These are phyloP conservation scores for Anadara kagoshimensis DNA, from an alignment of 1,140 invertebrate species.

Conservation along the genomic window DNA sequence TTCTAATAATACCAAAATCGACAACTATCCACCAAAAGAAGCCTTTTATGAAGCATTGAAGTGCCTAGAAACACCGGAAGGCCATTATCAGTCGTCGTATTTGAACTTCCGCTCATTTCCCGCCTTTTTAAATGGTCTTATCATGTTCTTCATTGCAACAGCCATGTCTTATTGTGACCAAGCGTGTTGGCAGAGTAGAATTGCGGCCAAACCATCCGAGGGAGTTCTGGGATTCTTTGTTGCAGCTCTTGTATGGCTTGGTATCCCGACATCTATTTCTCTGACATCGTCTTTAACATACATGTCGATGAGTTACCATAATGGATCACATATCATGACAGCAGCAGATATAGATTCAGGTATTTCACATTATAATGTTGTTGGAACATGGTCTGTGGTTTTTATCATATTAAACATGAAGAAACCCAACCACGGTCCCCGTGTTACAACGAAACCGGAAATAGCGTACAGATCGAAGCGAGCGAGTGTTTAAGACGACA, in stretches of 20 bases:
- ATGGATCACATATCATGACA: conserved; percentile 47
- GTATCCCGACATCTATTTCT: conserved; percentile 67
- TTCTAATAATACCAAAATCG: background rate
- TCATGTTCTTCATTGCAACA: conserved; percentile 62
- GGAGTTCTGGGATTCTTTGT: conserved; percentile 66
- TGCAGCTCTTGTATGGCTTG: conserved; percentile 71
- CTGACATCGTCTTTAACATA: conserved; percentile 60
- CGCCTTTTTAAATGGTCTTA: conserved; percentile 44
- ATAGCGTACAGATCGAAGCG: no score
- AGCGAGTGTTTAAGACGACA: no score
- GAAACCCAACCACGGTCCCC: no score
- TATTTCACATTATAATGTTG: conserved; percentile 27
- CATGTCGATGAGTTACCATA: conserved; percentile 52
- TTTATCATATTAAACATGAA: no score
- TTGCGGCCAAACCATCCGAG: conserved; percentile 68
- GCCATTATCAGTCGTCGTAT: conserved; percentile 56
- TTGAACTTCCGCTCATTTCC: conserved; percentile 50
- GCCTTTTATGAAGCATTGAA: no score
- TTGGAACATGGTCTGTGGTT: no score
- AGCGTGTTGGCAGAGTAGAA: conserved; percentile 69
- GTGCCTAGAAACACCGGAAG: conserved; percentile 50
- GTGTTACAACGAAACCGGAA: no score
- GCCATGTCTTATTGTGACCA: conserved; percentile 72
- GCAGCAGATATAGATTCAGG: conserved; percentile 57
- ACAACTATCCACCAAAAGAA: background rate